A percentile compares a stretch with the other conserved stretches of the same genome.
Evolutionary conservation across 2,888 invertebrate genomes (phyloP).

Genomic region (Epistrophe eligans): DNA sequence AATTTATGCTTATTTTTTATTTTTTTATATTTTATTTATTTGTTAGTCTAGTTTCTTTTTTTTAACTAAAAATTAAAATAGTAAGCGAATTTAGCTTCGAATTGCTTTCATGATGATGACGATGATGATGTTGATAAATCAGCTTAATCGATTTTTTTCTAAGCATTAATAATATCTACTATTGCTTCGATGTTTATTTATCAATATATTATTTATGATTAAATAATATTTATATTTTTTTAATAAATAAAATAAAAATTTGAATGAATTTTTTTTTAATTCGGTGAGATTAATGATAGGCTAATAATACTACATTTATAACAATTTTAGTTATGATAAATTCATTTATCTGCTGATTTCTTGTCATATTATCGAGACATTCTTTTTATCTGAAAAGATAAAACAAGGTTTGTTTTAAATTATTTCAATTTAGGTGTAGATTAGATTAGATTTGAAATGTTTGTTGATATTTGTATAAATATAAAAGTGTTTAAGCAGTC

Average conservation of each 20-base stretch:
- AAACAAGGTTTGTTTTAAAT: not conserved
- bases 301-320: conserved; percentile 60
- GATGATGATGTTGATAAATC: conserved; percentile 32
- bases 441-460: too few species aligned
- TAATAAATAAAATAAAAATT: conserved; percentile 58
- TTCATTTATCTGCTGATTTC: conserved; percentile 45
- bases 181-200: conserved; percentile 72
- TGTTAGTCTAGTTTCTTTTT: conserved; percentile 17
- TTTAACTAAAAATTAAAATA: conserved; percentile 19
- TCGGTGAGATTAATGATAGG: conserved; percentile 72
- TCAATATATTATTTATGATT: conserved; percentile 34
- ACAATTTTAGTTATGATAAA: conserved; percentile 34
- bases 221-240: conserved; percentile 48
- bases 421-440: too few species aligned
- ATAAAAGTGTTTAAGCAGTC: too few species aligned
- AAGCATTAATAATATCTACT: conserved; percentile 73
- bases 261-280: conserved; percentile 54
- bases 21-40: conserved; percentile 28
- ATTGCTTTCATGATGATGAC: conserved; percentile 56
- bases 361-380: conserved; percentile 3
- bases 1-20: conserved; percentile 29
- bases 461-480: too few species aligned
- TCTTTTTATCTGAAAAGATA: conserved; percentile 36
- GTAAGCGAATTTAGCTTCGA: conserved; percentile 26
- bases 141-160: conserved; percentile 41